Base-by-base conservation (phyloP, 2,113 vertebrate species). In the Thunnus thynnus region DNA sequence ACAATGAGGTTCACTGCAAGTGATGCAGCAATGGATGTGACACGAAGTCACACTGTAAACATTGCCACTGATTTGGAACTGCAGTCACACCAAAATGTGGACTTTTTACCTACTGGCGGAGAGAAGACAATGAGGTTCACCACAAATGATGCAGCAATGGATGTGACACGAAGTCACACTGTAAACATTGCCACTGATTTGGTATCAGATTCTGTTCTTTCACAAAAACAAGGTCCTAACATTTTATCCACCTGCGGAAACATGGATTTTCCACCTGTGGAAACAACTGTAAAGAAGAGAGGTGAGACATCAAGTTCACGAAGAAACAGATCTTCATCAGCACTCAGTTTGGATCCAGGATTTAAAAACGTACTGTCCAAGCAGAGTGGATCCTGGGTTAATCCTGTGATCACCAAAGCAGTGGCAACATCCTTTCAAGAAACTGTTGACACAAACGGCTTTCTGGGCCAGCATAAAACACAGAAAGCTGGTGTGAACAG, bases 321-420 rank as follows among this genome's bases (percentile, higher is more conserved):
- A 7, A 70, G 48, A 69, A 73, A 48, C 10, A 52, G 2, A 20
- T 68, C 78, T 25, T 74, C 47, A 79, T 92, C 94, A 30, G 77
- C 89, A 57, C 94, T 92, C 41, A 41, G 16, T 62, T 66, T 84
- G 47, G 70, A 84, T 80, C 54, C 69, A 48, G 91, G 88, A 60
- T 72, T 88, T 50, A 76, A 81, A 55, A 87, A 78, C 18, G 90
- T 82, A 57, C 0, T 72, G 48, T 82, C 72, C 5, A 90, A 65
- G 18, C 51, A 46, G 25, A 72, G 32, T 77, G 20, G 3, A 11
- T 32, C 13, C 50, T 73, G 3, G 81, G 47, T 3, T 20, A 12
- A 61, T 65, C 18, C 68, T 30, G 17, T 68, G n/a, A 65, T 78
- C 4, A 66, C 63, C 0, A 2, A 89, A 67, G 54, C 55, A 25